Base-by-base conservation (phyloP, 2,888 invertebrate species). In the Arge pagana region DNA sequence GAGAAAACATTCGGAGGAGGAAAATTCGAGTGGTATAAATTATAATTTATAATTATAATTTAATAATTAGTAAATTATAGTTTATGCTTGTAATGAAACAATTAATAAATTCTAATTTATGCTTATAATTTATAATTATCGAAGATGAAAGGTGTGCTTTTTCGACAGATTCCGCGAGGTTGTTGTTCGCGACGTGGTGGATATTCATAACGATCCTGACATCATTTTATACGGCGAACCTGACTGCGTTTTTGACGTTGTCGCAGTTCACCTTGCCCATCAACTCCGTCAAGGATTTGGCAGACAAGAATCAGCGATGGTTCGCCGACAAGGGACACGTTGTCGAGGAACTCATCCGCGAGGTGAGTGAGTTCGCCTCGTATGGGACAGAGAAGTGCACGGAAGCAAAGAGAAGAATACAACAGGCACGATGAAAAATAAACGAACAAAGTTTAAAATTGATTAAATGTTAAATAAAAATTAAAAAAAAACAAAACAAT, bases 161-260 rank as follows among this genome's bases (percentile, higher is more conserved):
- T 53, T 60, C 78, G 81, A 8, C 72, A 93, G 93, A 92, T 76
- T 88, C 92, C 15, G 88, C 91, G 0, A 82, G 93, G 45, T 79
- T 93, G 28, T 79, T 93, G 6, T 93, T 93, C 74, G 90, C 92
- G 7, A 91, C 91, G 0, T 93, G 93, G 93, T 93, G 93, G 93
- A 83, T 94, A 55, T 93, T 92, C 72, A 90, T 93, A 61, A 89
- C 90, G 28, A 84, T 93, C 43, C 78, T 93, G 39, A 92, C 93
- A 1, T 89, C 93, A 8, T 93, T 93, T 76, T 94, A 94, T 76
- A 94, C 93, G 2, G 93, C 93, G 6, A 93, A 93, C 76, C 79
- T 94, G 67, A 93, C 93, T 0, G 93, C 93, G 10, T 93, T 93
- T 70, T 80, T 94, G 43, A 93, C 93, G 0, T 78, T 92, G 13